Evolutionary conservation across 2,888 invertebrate genomes (phyloP).

Genomic region (Plebejus anna): DNA sequence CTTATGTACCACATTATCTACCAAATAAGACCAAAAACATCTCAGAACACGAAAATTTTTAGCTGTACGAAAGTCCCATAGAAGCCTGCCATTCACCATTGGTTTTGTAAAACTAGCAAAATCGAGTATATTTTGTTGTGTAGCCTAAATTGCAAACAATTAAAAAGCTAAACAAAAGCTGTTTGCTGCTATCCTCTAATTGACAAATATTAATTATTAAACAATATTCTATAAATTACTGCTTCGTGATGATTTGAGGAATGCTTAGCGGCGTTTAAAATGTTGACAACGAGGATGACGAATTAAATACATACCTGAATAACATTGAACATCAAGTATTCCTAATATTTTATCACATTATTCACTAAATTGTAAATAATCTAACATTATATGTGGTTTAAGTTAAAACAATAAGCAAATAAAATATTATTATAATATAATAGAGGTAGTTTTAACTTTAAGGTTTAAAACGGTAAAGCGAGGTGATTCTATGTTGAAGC

Average conservation of each 20-base stretch:
- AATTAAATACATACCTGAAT: background rate
- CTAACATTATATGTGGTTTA: too few relatives aligned
- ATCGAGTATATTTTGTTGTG: background rate
- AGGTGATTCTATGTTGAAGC: background rate
- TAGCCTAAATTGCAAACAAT: background rate
- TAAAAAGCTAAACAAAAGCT: background rate
- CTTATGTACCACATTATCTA: too few relatives aligned
- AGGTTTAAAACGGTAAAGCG: background rate
- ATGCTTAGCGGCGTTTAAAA: background rate
- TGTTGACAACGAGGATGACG: background rate
- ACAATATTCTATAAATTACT: background rate
- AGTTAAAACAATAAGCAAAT: background rate
- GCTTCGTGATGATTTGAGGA: background rate
- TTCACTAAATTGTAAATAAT: too few relatives aligned
- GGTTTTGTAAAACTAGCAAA: background rate
- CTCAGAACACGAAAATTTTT: too few relatives aligned
- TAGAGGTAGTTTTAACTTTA: background rate
- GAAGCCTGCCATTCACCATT: too few relatives aligned
- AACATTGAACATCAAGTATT: too few relatives aligned
- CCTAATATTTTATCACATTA: too few relatives aligned
- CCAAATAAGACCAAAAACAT: too few relatives aligned
- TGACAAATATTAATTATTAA: background rate
- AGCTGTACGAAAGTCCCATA: too few relatives aligned
- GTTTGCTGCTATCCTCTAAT: background rate
- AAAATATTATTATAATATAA: background rate